Evolutionary conservation across 2,888 invertebrate species (phyloP), one percentile per base, ranked within the genome.

Genomic region (Leucania comma): DNA sequence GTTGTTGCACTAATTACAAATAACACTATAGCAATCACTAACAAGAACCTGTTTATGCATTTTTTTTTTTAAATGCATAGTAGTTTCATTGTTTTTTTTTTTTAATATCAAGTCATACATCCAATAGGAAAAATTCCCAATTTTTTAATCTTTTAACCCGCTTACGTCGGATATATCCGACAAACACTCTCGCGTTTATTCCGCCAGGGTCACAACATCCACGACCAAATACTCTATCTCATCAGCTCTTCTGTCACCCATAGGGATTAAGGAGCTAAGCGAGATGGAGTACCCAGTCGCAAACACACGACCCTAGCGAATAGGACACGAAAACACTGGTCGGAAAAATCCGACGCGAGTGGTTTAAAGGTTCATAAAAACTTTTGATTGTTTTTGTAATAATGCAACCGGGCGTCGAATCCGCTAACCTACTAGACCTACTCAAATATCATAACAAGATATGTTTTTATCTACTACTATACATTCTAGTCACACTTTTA

Each of bases 391-490:
- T 48, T 20, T 17, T 20, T 10, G 54, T 59, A 29, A 26, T 71
- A 75, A 65, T 81, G 57, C 73, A 68, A 67, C 5, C 48, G 60
- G 60, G 74, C 17, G 35, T 63, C 46, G 20, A 70, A 50, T 77
- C 62, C 57, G 32, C 73, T 81, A 83, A 26, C 75, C 74, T 77
- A 82, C 35, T 71, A 60, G 69, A 75, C 14, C 61, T 77, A 85
- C 50, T 78, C 69, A 78, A 87, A 87, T 86, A 86, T 87, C 87
- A 82, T 85, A 75, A 79, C 80, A 74, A 78, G 85, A 86, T 86
- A 87, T 86, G 86, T 82, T 72, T n/a, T 85, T 35, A 73, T 68
- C 48, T 71, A 78, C 65, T 63, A 71, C 38, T 59, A 57, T 26
- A 51, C 51, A 57, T 26, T 56, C 58, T 61, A 77, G 64, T 71